Evolutionary conservation across 2,797 vertebrate genomes (phyloP), one percentile per base, ranked within the genome.

Genomic region (Pterois miles): DNA sequence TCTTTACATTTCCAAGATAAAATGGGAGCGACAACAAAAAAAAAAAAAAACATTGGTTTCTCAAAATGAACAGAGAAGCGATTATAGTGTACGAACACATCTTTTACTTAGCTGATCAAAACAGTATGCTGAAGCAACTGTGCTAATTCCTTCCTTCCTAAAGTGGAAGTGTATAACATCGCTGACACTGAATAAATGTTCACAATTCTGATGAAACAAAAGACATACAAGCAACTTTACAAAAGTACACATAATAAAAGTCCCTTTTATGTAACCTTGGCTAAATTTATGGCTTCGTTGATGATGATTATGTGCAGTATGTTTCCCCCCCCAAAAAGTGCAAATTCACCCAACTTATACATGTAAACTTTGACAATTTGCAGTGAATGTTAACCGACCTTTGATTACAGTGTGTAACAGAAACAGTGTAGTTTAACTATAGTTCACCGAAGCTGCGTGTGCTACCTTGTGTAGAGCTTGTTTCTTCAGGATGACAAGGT

Each of bases 231-330:
- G 72, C 71, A 78, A 86, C 53, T 74, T 85, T 72, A 91, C 88
- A 85, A 79, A 88, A 90, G 29, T 86, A 87, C 64, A 89, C 70
- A 81, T 36, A 82, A 90, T 90, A 93, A 91, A 91, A 91, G 54
- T 80, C 69, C 81, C 53, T 86, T 86, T 82, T 65, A 81, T 74
- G 76, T 71, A 89, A 84, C 71, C 80, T 74, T 90, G 89, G 81
- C 80, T 86, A 72, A 64, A 82, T 65, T 66, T 87, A 91, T 91
- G 89, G 89, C 90, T 92, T 91, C 79, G 72, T 81, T 90, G 73
- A 80, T 27, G 16, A 86, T 68, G 54, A 76, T 56, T 57, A 88
- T 87, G 85, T 88, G 87, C 88, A 70, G 40, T 78, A 59, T 53
- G 69, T 65, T 58, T 56, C 20, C 66, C 40, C n/a, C 31, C 40